phyloP scores from a whole-genome alignment of 2,797 vertebrate species.

The Semotilus atromaculatus region DNA sequence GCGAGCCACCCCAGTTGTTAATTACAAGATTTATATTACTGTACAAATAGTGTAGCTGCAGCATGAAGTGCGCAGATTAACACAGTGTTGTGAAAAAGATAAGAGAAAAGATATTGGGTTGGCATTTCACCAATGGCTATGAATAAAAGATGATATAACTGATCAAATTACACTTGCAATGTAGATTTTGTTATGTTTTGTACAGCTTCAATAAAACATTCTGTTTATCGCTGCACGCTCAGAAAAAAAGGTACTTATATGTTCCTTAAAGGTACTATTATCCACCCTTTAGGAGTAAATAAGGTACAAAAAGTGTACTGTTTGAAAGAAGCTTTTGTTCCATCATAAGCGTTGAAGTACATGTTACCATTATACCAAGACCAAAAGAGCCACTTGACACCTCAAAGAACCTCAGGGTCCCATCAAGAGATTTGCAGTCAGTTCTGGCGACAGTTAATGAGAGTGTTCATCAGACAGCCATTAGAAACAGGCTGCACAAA shows the following conservation, averaged over 20 bases:
- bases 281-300: background rate
- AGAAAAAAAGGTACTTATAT: background rate
- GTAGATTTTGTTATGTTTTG: background rate
- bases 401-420: background rate
- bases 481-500: background rate
- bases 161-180: background rate
- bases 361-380: background rate
- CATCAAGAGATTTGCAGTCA: background rate
- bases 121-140: background rate
- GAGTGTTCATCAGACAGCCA: background rate
- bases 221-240: background rate
- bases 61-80: slow-evolving; percentile 1
- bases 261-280: background rate
- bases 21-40: background rate
- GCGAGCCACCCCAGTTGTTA: slow-evolving; percentile 2
- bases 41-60: slow-evolving; percentile 1
- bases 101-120: background rate
- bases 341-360: background rate
- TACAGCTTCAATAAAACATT: background rate
- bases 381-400: background rate
- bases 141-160: background rate
- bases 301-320: background rate
- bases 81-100: background rate
- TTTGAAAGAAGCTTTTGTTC: background rate
- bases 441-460: background rate